These are phyloP conservation scores for Gnathonemus echidnorhynchus DNA, from an alignment of 2,113 vertebrate species.

Conservation along the genomic window DNA sequence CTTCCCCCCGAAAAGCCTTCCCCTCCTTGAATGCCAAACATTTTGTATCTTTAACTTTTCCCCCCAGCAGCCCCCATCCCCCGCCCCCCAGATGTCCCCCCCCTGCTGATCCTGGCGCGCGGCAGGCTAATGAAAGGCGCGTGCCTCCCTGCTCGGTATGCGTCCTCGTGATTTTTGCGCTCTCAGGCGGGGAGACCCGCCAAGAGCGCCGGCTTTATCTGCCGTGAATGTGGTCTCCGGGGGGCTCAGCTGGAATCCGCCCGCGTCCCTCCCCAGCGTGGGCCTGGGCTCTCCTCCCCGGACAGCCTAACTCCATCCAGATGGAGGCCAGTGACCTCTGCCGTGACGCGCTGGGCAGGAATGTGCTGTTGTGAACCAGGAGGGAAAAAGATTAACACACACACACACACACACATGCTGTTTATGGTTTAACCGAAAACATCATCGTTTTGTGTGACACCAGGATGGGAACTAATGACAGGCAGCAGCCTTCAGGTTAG, in stretches of 20 bases:
- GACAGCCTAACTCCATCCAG: slow-evolving; percentile 34
- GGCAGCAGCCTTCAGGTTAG: background rate
- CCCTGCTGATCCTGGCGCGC: background rate
- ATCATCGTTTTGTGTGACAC: background rate
- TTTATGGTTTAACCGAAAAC: background rate
- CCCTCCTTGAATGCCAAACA: slow-evolving; percentile 4
- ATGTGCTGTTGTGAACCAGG: background rate
- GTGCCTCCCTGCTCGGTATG: background rate
- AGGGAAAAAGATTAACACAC: background rate
- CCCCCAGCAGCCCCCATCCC: background rate
- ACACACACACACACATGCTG: background rate
- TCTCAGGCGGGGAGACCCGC: background rate
- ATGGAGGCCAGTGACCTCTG: slow-evolving; percentile 28
- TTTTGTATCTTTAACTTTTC: background rate
- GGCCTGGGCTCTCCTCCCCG: slow-evolving; percentile 22
- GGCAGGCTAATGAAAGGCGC: background rate
- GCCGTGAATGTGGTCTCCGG: slow-evolving; percentile 23
- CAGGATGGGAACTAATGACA: background rate
- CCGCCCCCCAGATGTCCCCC: background rate
- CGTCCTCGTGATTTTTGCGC: background rate
- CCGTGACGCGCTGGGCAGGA: slow-evolving; percentile 10
- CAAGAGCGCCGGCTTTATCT: background rate
- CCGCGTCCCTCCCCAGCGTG: background rate
- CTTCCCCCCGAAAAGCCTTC: background rate
- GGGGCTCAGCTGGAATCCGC: slow-evolving; percentile 36